Conservation (phyloP, 2,888 invertebrate species). For the Apamea crenata region DNA sequence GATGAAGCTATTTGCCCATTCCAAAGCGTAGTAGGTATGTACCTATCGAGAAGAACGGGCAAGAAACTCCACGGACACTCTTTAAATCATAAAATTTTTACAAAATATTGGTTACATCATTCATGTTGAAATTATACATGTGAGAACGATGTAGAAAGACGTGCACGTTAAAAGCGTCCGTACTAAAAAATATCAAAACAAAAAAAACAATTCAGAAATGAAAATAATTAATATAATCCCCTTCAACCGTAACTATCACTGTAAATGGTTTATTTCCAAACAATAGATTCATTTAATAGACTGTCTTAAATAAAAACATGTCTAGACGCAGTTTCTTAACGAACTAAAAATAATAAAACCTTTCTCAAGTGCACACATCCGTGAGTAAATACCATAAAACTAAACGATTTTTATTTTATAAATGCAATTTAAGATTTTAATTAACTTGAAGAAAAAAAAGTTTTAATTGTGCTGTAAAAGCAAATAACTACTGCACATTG, state of each 20-base stretch:
- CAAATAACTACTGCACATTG: not conserved
- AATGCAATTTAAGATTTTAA: constrained; percentile 36
- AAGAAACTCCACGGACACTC: no score
- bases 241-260: constrained; percentile 6
- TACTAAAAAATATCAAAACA: no score
- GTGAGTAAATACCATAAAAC: constrained; percentile 48
- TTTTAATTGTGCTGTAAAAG: not conserved
- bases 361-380: constrained; percentile 36
- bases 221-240: not conserved
- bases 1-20: no score
- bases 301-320: constrained; percentile 47
- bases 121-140: no score
- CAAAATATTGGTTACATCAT: no score
- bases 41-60: no score
- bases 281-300: constrained; percentile 6
- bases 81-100: no score
- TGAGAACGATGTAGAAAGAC: no score
- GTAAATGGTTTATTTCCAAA: constrained; percentile 2
- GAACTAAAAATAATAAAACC: constrained; percentile 39
- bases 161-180: no score
- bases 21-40: no score
- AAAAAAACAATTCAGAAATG: no score
- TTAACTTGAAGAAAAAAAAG: constrained; percentile 13
- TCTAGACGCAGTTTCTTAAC: constrained; percentile 53
- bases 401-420: constrained; percentile 22